Base-by-base conservation (phyloP, 2,797 vertebrate genomes). In the Typhlichthys eigenmanni region DNA sequence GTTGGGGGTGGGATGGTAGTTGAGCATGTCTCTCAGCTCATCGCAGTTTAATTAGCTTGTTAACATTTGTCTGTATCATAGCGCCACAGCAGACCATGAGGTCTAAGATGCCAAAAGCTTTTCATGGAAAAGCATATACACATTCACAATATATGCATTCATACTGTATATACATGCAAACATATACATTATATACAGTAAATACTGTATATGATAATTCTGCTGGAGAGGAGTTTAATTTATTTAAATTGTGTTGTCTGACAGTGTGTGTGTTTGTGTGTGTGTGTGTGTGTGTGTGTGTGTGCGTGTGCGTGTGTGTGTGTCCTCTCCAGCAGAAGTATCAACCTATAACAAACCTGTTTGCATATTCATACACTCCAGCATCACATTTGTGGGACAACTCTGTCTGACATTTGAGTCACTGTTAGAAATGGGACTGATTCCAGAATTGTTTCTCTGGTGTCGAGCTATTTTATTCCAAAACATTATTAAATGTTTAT, bases 31-130 rank as follows among this genome's bases (percentile, higher is more conserved):
- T 81, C 75, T 89, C 83, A 76, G 67, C 81, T 58, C 69, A 61
- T 74, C 66, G 64, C 69, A 62, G 65, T 83, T 88, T 85, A 86
- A 89, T 88, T 82, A 85, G 76, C 87, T 85, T 87, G 88, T 91
- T 88, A 90, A 84, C 89, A 90, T 90, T 87, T 89, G 76, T 82
- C 73, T 79, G 68, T 79, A 76, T 82, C 71, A 70, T 71, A 77
- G 72, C 75, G 77, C 59, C 69, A 78, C 78, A 73, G 60, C 73
- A 72, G 69, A 68, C 68, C 60, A 70, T 13, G 13, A 71, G 73
- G 74, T 71, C 69, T 74, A 49, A 13, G 13, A 69, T 72, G 82
- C 82, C 81, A 85, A 68, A 65, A 64, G 63, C 73, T 84, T 83
- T 82, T 85, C 79, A 81, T 71, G 59, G 74, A 16, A 43, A 59